These are phyloP conservation scores for Virgularia gustaviana DNA, from an alignment of 92 coral and sea anemone genomes.

Conservation along the genomic window DNA sequence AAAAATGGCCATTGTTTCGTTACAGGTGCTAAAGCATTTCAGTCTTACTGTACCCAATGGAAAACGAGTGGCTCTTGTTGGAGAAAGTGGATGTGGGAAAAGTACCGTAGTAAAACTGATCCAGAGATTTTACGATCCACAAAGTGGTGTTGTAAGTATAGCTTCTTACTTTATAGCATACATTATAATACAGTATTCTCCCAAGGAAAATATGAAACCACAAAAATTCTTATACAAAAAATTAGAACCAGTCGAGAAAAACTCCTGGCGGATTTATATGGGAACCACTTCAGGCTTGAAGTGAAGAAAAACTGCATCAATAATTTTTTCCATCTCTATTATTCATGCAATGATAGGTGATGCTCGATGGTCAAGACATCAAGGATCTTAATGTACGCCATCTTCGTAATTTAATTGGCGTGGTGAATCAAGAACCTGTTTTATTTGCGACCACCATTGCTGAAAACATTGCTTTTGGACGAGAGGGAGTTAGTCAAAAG, in stretches of 20 bases:
- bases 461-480: conserved; percentile 81
- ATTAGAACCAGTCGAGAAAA: not conserved
- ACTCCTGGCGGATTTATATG: not conserved
- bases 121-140: conserved; percentile 77
- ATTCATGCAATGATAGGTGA: no score
- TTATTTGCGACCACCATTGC: conserved; percentile 90
- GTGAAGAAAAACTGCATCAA: not conserved
- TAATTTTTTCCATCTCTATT: not conserved
- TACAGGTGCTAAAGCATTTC: conserved; percentile 59
- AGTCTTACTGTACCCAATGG: conserved; percentile 54
- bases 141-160: conserved; percentile 60
- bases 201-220: not conserved
- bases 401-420: conserved; percentile 78
- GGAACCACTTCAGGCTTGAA: not conserved
- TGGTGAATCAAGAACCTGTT: conserved; percentile 91
- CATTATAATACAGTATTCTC: not conserved
- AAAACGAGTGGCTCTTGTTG: conserved; percentile 77
- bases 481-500: conserved; percentile 76
- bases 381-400: conserved; percentile 65
- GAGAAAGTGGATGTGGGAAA: conserved; percentile 93
- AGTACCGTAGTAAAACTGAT: conserved; percentile 78
- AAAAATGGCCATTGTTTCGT: not conserved
- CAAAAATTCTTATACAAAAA: no score
- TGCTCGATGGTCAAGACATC: conserved; percentile 67
- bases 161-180: not conserved